Evolutionary conservation across 2,113 vertebrate genomes (phyloP).

Genomic region (Paramormyrops kingsleyae): DNA sequence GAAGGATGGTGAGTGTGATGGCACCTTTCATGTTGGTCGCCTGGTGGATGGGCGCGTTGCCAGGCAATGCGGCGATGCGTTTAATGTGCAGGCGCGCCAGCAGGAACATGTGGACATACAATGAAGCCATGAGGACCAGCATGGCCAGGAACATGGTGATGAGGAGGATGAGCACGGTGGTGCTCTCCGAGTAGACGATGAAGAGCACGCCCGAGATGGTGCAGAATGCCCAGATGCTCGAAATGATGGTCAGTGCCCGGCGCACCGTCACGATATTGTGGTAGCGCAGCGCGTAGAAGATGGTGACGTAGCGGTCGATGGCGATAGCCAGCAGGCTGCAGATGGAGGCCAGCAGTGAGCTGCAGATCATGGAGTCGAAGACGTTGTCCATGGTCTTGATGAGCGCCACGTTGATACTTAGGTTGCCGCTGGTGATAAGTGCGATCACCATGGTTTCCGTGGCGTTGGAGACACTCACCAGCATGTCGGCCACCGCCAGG

Average conservation of each 20-base stretch:
- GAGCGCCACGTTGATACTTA: constrained; percentile 60
- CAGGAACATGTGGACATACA: constrained; percentile 95
- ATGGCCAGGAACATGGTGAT: constrained; percentile 91
- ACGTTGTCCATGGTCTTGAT: constrained; percentile 86
- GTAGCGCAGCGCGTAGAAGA: constrained; percentile 90
- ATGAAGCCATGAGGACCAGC: constrained; percentile 88
- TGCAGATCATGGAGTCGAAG: constrained; percentile 92
- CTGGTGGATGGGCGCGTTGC: constrained; percentile 71
- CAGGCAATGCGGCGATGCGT: constrained; percentile 79
- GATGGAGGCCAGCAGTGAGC: constrained; percentile 86
- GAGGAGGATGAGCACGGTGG: constrained; percentile 82
- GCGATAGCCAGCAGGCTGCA: constrained; percentile 91
- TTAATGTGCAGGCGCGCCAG: constrained; percentile 85
- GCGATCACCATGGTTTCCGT: constrained; percentile 88
- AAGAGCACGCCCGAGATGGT: constrained; percentile 76
- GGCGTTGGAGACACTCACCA: constrained; percentile 89
- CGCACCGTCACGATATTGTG: constrained; percentile 84
- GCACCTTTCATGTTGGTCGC: constrained; percentile 90
- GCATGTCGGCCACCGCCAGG: constrained; percentile 86
- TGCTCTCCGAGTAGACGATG: constrained; percentile 86
- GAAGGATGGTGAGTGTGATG: constrained; percentile 84
- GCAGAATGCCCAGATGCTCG: constrained; percentile 80
- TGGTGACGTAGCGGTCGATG: constrained; percentile 89
- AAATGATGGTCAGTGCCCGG: constrained; percentile 68
- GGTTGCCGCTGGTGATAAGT: constrained; percentile 68